Evolutionary conservation across 2,797 vertebrate species (phyloP).

Genomic region (Salmo trutta): DNA sequence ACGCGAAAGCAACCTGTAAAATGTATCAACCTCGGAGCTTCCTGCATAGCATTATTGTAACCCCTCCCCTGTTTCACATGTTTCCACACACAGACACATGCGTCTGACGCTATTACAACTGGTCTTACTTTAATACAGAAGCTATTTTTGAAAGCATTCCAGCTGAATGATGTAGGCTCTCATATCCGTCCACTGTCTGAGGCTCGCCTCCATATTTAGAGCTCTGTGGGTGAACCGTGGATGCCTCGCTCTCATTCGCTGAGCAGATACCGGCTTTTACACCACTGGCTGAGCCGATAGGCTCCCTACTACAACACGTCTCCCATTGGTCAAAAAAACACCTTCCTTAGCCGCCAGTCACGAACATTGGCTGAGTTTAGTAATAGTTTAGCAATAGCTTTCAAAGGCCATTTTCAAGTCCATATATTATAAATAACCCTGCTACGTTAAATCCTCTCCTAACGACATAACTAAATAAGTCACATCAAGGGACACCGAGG

Average conservation of each 20-base stretch:
- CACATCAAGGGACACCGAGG: neutral
- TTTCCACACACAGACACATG: neutral
- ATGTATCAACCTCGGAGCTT: neutral
- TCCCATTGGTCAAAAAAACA: conserved; percentile 4
- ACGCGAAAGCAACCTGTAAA: too few relatives aligned
- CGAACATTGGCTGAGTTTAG: neutral
- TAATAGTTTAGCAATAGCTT: neutral
- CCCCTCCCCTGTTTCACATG: neutral
- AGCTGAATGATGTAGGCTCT: conserved; percentile 74
- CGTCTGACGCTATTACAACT: conserved; percentile 57
- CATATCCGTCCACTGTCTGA: conserved; percentile 67
- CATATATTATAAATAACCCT: neutral
- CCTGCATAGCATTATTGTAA: neutral
- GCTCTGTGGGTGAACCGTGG: conserved; percentile 65
- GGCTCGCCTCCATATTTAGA: conserved; percentile 81
- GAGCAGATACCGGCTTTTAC: conserved; percentile 44
- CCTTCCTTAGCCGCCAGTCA: neutral
- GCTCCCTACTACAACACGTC: conserved; percentile 9
- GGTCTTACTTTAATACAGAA: conserved; percentile 77
- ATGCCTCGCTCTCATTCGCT: conserved; percentile 66
- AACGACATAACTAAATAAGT: neutral
- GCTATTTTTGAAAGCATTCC: conserved; percentile 85
- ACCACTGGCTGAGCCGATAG: conserved; percentile 25
- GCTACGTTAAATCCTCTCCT: neutral
- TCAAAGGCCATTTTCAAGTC: neutral